These are phyloP conservation scores for Hydractinia echinata DNA, from an alignment of 30 jellyfish, hydroid and myxozoan genomes.

Conservation along the genomic window DNA sequence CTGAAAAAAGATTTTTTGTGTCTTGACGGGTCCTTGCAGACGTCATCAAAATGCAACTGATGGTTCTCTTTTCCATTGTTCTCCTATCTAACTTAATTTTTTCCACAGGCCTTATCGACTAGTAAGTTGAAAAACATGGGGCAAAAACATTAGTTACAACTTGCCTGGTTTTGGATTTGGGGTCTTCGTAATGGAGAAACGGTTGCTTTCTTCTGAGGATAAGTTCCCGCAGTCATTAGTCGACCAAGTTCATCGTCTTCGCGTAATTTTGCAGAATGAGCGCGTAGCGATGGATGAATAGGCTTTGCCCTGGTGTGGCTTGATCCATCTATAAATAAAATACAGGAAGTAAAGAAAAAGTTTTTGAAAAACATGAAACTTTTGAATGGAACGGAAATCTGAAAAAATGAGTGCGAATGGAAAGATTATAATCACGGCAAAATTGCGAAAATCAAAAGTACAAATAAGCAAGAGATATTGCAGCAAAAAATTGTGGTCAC, in stretches of 20 bases:
- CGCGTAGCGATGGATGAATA: slow-evolving; percentile 30
- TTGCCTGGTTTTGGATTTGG: background rate
- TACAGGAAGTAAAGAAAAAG: background rate
- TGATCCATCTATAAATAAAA: background rate
- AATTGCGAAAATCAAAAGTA: no score
- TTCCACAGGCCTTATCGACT: no score
- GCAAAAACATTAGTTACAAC: no score
- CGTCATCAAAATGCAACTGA: no score
- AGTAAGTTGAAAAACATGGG: no score
- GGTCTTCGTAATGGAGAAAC: slow-evolving; percentile 2
- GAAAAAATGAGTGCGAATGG: background rate
- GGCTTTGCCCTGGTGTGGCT: slow-evolving; percentile 11
- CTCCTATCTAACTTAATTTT: no score
- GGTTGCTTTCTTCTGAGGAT: background rate
- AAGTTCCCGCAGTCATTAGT: slow-evolving; percentile 32
- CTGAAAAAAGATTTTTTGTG: no score
- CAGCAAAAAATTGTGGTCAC: no score
- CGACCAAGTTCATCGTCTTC: slow-evolving; percentile 59
- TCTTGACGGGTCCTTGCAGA: no score
- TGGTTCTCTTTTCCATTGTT: no score
- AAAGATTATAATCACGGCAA: no score
- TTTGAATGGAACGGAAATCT: background rate
- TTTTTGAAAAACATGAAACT: background rate
- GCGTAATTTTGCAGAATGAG: slow-evolving; percentile 21
- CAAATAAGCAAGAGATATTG: no score